Evolutionary conservation across 2,888 invertebrate genomes (phyloP).

Genomic region (Gibbula magus): DNA sequence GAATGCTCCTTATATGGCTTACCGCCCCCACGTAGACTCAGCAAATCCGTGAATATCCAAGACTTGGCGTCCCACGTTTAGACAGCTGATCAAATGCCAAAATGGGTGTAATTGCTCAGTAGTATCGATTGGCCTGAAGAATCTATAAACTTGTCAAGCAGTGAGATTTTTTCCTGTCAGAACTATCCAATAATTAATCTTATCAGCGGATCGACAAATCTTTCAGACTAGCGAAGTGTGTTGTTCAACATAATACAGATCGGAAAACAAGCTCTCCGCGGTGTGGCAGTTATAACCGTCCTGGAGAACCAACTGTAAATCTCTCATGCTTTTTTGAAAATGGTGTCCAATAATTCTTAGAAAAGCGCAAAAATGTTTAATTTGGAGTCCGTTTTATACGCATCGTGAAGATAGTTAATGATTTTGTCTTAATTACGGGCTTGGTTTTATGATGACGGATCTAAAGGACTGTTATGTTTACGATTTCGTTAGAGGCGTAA

Average conservation of each 20-base stretch:
- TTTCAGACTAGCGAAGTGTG: not conserved
- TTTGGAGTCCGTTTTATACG: no score
- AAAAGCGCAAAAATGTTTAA: not conserved
- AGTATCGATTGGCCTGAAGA: not conserved
- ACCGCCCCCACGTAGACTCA: not conserved
- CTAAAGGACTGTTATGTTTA: no score
- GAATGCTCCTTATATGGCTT: not conserved
- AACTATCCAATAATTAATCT: slow-evolving; percentile 16
- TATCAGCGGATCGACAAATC: slow-evolving; percentile 11
- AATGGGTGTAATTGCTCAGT: not conserved
- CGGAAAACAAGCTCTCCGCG: not conserved
- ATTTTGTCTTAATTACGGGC: no score
- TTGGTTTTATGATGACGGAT: no score
- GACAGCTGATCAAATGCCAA: not conserved
- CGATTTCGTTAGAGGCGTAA: no score
- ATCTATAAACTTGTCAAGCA: slow-evolving; percentile 2
- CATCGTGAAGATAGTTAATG: no score
- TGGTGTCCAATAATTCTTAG: not conserved
- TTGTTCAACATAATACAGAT: not conserved
- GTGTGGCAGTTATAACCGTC: not conserved
- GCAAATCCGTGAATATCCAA: not conserved
- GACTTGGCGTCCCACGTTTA: not conserved
- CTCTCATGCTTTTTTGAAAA: not conserved
- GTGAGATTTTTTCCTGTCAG: not conserved
- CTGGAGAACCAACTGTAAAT: not conserved